A percentile compares a stretch with the other conserved stretches of the same genome.
Conservation (phyloP, 2,888 invertebrate species). For the Hemistola chrysoprasaria region DNA sequence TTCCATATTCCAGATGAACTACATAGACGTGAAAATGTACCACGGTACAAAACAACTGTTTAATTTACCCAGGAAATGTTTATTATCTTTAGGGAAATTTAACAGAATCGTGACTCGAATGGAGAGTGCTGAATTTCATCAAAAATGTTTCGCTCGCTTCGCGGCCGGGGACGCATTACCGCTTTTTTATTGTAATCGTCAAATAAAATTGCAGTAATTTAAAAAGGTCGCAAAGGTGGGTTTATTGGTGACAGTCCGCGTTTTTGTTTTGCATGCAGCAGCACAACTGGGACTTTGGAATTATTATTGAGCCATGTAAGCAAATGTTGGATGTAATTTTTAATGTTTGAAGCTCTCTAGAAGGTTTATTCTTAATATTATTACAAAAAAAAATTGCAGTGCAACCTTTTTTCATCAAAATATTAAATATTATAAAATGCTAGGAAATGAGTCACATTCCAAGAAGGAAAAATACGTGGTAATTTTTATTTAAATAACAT, state of each 20-base stretch:
- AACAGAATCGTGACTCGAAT: conserved; percentile 64
- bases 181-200: conserved; percentile 49
- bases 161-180: conserved; percentile 31
- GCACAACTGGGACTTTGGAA: not conserved
- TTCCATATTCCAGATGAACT: conserved; percentile 13
- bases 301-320: too few relatives aligned
- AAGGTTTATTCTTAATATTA: too few relatives aligned
- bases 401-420: too few relatives aligned
- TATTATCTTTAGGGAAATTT: conserved; percentile 77
- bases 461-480: too few relatives aligned
- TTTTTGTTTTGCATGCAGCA: conserved; percentile 37
- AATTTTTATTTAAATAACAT: too few relatives aligned
- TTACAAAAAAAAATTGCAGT: too few relatives aligned
- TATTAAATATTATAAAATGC: too few relatives aligned
- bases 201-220: conserved; percentile 42
- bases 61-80: conserved; percentile 68
- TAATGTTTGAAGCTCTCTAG: too few relatives aligned
- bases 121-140: conserved; percentile 54
- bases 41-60: conserved; percentile 55
- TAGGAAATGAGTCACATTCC: too few relatives aligned
- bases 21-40: conserved; percentile 26
- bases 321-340: too few relatives aligned
- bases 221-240: conserved; percentile 20
- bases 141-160: conserved; percentile 35
- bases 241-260: conserved; percentile 17